Base-by-base conservation (phyloP, 2,888 invertebrate species). In the Dryocosmus kuriphilus region DNA sequence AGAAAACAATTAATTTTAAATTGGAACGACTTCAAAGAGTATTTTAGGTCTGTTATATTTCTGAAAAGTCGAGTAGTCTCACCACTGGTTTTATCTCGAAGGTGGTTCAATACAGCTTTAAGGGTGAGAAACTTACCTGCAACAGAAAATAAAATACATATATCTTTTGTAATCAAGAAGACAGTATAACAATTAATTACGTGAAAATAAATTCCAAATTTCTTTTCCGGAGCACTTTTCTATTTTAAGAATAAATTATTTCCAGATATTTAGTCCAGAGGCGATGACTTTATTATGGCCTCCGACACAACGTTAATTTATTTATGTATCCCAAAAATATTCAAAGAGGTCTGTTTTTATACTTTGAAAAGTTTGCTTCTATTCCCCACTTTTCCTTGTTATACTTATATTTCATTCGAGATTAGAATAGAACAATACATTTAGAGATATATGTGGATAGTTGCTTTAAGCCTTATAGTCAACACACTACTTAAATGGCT, bases 201-300 rank as follows among this genome's bases (percentile, higher is more conserved):
- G 2, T n/a, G 2, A 51, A 51, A 51, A 8, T 51, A n/a, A n/a
- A 51, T 8, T 51, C n/a, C n/a, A n/a, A 51, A n/a, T 51, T 51
- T 51, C 6, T n/a, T 51, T 51, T n/a, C n/a, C 51, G 8, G 2
- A 8, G 7, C 7, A 51, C n/a, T 51, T 51, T n/a, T 51, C 46
- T n/a, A 71, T 27, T 30, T 71, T 71, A 27, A 71, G 30, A 46
- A 71, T 62, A 62, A 62, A 62, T 62, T 62, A 62, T 62, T 62
- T 62, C 62, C 62, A 62, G 62, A 62, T 62, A 62, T 35, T 62
- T 62, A n/a, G 62, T 62, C 62, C 35, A 32, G 67, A 71, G 67
- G 67, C 67, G 67, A 71, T 51, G 67, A 46, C 46, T 71, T 71
- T 71, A 51, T 71, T 71, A 71, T 71, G 46, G 30, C 67, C 30